Base-by-base conservation (phyloP, 2,888 invertebrate species). In the Bedellia somnulentella region DNA sequence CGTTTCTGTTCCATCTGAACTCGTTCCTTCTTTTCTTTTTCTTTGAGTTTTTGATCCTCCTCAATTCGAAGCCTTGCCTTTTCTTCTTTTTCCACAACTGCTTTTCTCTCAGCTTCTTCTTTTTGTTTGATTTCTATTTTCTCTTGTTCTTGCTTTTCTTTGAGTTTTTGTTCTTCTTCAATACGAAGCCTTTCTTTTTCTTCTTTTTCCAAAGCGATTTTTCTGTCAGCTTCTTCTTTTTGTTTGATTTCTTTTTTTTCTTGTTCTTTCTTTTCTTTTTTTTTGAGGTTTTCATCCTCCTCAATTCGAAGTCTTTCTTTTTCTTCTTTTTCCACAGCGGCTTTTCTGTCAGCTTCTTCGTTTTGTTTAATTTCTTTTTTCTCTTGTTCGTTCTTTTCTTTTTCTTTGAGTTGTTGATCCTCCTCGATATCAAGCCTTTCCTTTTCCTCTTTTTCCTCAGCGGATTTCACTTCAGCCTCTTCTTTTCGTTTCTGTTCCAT, bases 351-450 rank as follows among this genome's bases (percentile, higher is more conserved):
- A 25, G 23, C 34, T 33, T 30, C 24, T 34, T 37, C 34, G 29
- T 34, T 35, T 28, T 34, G 35, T 28, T 31, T 39, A 8, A n/a
- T n/a, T n/a, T n/a, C n/a, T n/a, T n/a, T n/a, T n/a, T n/a, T n/a
- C n/a, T n/a, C n/a, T n/a, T n/a, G n/a, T n/a, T n/a, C 43, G 37
- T 27, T 34, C 14, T 39, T 37, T 15, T 41, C 42, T 11, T 42
- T 36, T 26, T 39, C 29, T 6, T 11, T 38, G 33, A 4, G 37
- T 32, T 40, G 35, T 15, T 47, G n/a, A n/a, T n/a, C n/a, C n/a
- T n/a, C n/a, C n/a, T n/a, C n/a, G n/a, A n/a, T n/a, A n/a, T n/a
- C n/a, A n/a, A n/a, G n/a, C n/a, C n/a, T n/a, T n/a, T n/a, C n/a
- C n/a, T n/a, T n/a, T n/a, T n/a, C n/a, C n/a, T n/a, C n/a, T n/a